Percentiles rank a stretch among this genome's conserved stretches.
Evolutionary conservation across 2,113 vertebrate species (phyloP).

Genomic region (Echinops telfairi): DNA sequence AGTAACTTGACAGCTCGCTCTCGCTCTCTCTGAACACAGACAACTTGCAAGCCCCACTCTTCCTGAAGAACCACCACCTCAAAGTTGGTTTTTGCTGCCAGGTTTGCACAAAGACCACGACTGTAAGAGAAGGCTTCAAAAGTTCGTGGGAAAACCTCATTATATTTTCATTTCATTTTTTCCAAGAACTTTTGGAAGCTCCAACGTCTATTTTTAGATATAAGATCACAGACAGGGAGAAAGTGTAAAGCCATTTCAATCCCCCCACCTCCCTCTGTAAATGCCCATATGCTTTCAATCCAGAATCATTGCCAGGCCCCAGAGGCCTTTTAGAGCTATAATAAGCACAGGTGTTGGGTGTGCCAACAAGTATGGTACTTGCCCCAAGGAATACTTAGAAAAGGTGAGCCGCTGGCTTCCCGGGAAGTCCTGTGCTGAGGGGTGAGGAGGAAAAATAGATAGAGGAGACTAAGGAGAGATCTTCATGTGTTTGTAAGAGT

Average conservation of each 20-base stretch:
- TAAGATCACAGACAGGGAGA: constrained; percentile 27
- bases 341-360: constrained; percentile 43
- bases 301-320: not conserved
- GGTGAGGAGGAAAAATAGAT: accelerated
- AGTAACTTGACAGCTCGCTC: not conserved
- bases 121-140: not conserved
- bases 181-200: no score
- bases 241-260: constrained; percentile 44
- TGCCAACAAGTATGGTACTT: not conserved
- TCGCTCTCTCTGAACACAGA: not conserved
- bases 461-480: not conserved
- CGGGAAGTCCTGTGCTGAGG: not conserved
- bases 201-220: not conserved
- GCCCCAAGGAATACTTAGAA: not conserved
- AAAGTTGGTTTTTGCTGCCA: not conserved
- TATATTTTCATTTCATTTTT: no score
- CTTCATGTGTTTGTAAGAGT: not conserved
- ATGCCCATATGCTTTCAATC: constrained; percentile 50
- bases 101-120: not conserved
- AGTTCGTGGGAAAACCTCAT: no score
- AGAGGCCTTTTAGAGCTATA: not conserved
- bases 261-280: constrained; percentile 7
- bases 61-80: not conserved
- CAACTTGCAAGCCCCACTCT: accelerated
- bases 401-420: not conserved